Base-by-base conservation (phyloP, 1,140 invertebrate species). In the Leptinotarsa undecemlineata region DNA sequence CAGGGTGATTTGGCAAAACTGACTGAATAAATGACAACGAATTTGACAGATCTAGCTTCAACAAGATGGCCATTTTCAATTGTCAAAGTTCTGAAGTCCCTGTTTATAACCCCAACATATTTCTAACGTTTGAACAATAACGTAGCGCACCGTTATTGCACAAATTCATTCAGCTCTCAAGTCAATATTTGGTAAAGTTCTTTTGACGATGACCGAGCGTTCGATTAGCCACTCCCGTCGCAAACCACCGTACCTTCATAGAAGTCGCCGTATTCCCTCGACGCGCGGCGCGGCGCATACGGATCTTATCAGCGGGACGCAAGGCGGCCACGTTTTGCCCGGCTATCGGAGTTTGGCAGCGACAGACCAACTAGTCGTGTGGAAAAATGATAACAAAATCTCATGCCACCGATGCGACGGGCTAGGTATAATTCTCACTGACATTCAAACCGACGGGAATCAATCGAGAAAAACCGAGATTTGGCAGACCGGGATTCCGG, bases 331-430 rank as follows among this genome's bases (percentile, higher is more conserved):
- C 75, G 72, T 62, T 63, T 19, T 51, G 42, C 60, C 60, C 70
- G 77, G 71, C 75, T 79, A 79, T 79, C 77, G 75, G 68, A 26
- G 48, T 77, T 77, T 71, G 76, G 73, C 75, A 77, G 77, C 68
- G 23, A 42, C 72, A 23, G 62, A 68, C 62, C n/a, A 71, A 57
- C 61, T 76, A 79, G 48, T 71, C 75, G 77, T 79, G 77, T 72
- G 77, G 75, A 77, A 79, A 79, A 79, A 79, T 74, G 77, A 79
- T 79, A 79, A 76, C 75, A 74, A 69, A 67, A 72, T 67, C 71
- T 62, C 47, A 21, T 13, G 71, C 5, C 61, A 42, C 47, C 15
- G 51, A 15, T 15, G 51, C 51, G 51, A 57, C 51, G 51, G 14
- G 51, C 51, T 19, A 57, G 15, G 33, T 42, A 11, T 42, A 42